phyloP scores from a whole-genome alignment of 2,113 vertebrate species.

The Notothenia rossii region DNA sequence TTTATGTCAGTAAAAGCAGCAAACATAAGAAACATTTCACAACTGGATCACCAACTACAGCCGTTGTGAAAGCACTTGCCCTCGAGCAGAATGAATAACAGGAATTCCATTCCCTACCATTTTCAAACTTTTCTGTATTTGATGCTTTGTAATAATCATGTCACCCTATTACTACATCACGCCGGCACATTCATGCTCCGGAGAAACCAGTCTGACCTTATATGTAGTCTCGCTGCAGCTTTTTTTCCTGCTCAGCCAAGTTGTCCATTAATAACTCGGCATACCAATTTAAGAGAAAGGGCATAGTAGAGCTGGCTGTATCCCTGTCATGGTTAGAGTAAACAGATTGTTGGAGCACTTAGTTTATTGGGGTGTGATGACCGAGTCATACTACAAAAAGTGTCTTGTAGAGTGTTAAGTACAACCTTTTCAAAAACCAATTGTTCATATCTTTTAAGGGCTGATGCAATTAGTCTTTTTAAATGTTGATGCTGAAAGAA shows the following conservation, averaged over 20 bases:
- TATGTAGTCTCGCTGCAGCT: conserved; percentile 37
- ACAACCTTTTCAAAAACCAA: neutral
- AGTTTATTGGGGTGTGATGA: neutral
- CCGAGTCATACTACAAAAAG: neutral
- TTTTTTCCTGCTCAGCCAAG: conserved; percentile 57
- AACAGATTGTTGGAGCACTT: neutral
- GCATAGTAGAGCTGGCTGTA: conserved; percentile 1
- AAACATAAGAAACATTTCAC: neutral
- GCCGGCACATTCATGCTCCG: conserved; percentile 31
- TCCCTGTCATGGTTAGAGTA: neutral
- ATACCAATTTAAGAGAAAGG: conserved; percentile 44
- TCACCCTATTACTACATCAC: conserved; percentile 33
- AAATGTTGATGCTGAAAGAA: too few relatives aligned
- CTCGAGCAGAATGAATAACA: neutral
- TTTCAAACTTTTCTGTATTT: neutral
- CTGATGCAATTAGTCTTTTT: too few relatives aligned
- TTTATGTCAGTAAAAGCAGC: neutral
- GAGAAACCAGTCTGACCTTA: conserved; percentile 56
- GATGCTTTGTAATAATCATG: neutral
- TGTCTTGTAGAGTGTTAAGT: neutral
- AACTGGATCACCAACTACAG: neutral
- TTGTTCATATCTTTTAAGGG: neutral
- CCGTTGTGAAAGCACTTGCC: neutral
- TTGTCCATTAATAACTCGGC: conserved; percentile 54
- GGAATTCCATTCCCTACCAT: neutral